These are phyloP conservation scores for Zoroaster sp. DNA, from an alignment of 53 echinoderm and acorn worm genomes.

Conservation along the genomic window DNA sequence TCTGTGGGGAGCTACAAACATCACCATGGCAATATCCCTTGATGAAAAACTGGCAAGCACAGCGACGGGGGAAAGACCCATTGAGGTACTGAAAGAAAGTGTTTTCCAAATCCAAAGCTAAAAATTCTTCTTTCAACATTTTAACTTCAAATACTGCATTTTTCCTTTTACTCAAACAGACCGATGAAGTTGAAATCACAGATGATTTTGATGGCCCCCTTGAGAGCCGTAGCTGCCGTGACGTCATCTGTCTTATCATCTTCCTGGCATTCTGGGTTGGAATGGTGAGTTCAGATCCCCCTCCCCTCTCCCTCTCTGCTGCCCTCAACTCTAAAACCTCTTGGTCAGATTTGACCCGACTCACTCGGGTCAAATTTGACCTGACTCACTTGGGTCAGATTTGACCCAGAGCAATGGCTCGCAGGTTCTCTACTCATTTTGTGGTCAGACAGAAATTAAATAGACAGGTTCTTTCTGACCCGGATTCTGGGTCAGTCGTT, in stretches of 20 bases:
- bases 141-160: background rate
- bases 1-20: background rate
- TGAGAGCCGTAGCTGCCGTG: slow-evolving; percentile 79
- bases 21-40: background rate
- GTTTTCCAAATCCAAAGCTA: background rate
- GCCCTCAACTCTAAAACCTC: too few relatives aligned
- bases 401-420: too few relatives aligned
- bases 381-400: too few relatives aligned
- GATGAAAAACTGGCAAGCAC: too few relatives aligned
- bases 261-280: slow-evolving; percentile 89
- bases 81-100: background rate
- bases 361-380: too few relatives aligned
- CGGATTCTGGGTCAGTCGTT: too few relatives aligned
- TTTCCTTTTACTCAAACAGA: background rate
- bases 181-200: background rate
- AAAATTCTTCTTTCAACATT: background rate
- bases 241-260: slow-evolving; percentile 77
- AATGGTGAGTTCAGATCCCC: slow-evolving; percentile 66
- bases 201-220: slow-evolving; percentile 79
- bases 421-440: too few relatives aligned
- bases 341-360: too few relatives aligned
- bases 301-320: too few relatives aligned
- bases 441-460: too few relatives aligned
- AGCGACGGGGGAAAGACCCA: background rate
- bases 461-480: too few relatives aligned